A percentile compares a stretch with the other conserved stretches of the same genome.
Evolutionary conservation across 2,888 invertebrate genomes (phyloP).

Genomic region (Dicyrtoma fusca): DNA sequence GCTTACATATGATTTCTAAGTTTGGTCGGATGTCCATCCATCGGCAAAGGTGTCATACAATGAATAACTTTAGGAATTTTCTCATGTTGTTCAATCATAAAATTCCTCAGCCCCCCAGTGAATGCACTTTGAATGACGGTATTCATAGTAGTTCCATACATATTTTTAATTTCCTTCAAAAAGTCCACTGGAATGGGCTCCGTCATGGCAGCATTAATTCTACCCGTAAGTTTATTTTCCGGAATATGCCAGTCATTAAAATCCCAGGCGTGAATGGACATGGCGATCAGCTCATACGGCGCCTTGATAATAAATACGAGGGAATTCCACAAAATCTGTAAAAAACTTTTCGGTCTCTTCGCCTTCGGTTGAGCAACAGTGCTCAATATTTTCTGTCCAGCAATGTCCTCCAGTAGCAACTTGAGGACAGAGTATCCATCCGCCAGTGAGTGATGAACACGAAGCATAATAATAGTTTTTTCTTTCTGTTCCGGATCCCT

Average conservation of each 20-base stretch:
- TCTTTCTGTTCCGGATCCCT: slow-evolving; percentile 11
- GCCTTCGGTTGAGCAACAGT: background rate
- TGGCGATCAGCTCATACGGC: slow-evolving; percentile 25
- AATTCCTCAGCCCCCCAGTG: slow-evolving; percentile 38
- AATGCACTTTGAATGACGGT: slow-evolving; percentile 37
- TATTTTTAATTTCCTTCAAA: slow-evolving; percentile 39
- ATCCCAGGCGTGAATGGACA: slow-evolving; percentile 34
- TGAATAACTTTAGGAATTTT: slow-evolving; percentile 35
- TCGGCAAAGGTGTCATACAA: slow-evolving; percentile 37
- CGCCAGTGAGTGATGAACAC: slow-evolving; percentile 32
- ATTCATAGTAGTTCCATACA: slow-evolving; percentile 29
- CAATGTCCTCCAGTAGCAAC: slow-evolving; percentile 29
- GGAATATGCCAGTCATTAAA: slow-evolving; percentile 40
- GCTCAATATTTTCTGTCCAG: background rate
- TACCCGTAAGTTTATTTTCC: slow-evolving; percentile 15
- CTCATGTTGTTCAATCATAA: slow-evolving; percentile 32
- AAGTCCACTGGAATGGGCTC: slow-evolving; percentile 22
- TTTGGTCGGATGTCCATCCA: slow-evolving; percentile 39
- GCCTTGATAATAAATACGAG: background rate
- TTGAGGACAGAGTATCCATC: slow-evolving; percentile 37
- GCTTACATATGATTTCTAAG: slow-evolving; percentile 43
- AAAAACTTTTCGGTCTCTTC: background rate
- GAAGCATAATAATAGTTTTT: slow-evolving; percentile 15
- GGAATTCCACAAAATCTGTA: background rate
- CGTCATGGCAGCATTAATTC: slow-evolving; percentile 26